phyloP scores from a whole-genome alignment of 2,113 vertebrate species.

The Scomber japonicus region DNA sequence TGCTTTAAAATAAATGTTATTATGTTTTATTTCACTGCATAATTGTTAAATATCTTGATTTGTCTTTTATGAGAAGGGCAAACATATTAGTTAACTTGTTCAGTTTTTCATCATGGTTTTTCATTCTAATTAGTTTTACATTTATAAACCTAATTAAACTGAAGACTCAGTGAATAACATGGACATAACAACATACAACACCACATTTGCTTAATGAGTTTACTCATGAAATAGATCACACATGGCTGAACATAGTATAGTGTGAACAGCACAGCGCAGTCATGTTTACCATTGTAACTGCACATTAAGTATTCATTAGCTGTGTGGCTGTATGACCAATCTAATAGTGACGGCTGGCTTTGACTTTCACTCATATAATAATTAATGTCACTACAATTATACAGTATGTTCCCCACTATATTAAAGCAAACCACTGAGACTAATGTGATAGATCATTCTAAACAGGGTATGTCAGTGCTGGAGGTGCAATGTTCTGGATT shows the following conservation, averaged over 20 bases:
- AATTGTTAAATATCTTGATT: too few species aligned
- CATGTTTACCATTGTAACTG: slow-evolving; percentile 6
- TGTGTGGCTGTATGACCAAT: neutral
- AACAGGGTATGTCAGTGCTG: neutral
- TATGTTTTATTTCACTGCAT: too few species aligned
- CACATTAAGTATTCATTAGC: slow-evolving; percentile 1
- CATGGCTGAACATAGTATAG: neutral
- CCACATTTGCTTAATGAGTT: too few species aligned
- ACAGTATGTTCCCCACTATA: neutral
- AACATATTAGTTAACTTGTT: too few species aligned
- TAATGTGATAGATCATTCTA: neutral
- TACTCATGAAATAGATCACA: neutral
- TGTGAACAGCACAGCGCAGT: too few species aligned
- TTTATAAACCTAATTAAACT: too few species aligned
- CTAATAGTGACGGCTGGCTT: neutral
- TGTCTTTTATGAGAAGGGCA: too few species aligned
- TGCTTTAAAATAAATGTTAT: too few species aligned
- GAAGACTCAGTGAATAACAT: neutral
- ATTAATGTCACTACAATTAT: neutral
- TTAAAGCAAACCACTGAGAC: neutral
- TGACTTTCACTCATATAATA: slow-evolving; percentile 3
- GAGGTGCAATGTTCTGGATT: too few species aligned
- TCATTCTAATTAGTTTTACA: too few species aligned
- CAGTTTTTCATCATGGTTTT: too few species aligned
- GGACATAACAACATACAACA: neutral